Evolutionary conservation across 2,113 vertebrate genomes (phyloP), one percentile per base, ranked within the genome.

Genomic region (Phrynosoma platyrhinos): DNA sequence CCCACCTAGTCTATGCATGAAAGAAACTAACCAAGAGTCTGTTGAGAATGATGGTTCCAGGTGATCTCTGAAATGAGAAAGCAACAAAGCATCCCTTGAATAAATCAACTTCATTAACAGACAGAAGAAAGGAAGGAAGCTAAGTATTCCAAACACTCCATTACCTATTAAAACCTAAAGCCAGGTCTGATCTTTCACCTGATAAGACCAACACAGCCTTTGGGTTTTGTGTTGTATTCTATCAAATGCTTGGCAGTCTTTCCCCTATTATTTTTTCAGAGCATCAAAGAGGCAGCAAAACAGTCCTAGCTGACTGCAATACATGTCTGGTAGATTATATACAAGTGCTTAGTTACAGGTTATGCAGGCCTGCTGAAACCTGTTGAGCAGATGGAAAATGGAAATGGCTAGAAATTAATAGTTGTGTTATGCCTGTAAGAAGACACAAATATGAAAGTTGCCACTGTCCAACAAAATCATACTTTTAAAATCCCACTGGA

Each of bases 401-500:
- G 92, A 92, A 93, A 90, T 82, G 94, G 94, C 82, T 92, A 90
- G 95, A 96, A 96, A 96, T 95, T 94, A 95, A 89, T 92, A 89
- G 90, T 95, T 94, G 87, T 92, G 88, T 88, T 90, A 92, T 90
- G 78, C 90, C 62, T 30, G 93, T 91, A 93, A 92, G 78, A 92
- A 84, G 96, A 95, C 95, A 94, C 88, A 95, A 92, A 95, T 95
- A 93, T 94, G 74, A 86, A 95, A 94, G 94, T 96, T 91, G 87
- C 90, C 95, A 94, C 83, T 91, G 94, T 96, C 95, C 94, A 96
- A 95, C 91, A 96, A 96, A 96, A 96, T 93, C 90, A 92, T 92
- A 92, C 90, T 95, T 95, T 95, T 91, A 78, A 93, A 94, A 94
- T 93, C 80, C 88, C 74, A 94, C 91, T 96, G 95, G 96, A 91